Conservation (phyloP, 53 echinoderm and acorn worm genomes). For the Apostichopus leukothele region DNA sequence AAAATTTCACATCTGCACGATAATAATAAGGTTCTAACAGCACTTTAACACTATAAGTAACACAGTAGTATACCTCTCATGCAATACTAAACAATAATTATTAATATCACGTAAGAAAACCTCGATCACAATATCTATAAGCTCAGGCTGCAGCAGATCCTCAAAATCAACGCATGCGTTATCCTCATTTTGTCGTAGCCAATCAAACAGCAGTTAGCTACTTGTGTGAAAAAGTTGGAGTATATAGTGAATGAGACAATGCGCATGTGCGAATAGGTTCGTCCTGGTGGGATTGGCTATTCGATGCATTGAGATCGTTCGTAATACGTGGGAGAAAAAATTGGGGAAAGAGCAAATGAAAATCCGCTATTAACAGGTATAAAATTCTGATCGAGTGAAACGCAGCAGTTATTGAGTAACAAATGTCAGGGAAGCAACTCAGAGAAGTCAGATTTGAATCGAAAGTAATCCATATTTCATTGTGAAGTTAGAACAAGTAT, state of each 20-base stretch:
- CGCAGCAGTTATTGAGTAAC: slow-evolving; percentile 4
- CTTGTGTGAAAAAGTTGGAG: background rate
- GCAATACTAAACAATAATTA: no score
- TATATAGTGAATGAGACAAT: background rate
- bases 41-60: no score
- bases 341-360: background rate
- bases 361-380: slow-evolving; percentile 35
- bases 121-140: no score
- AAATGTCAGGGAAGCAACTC: slow-evolving; percentile 12
- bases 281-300: background rate
- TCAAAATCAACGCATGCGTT: background rate
- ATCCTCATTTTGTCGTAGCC: background rate
- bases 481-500: slow-evolving; percentile 4
- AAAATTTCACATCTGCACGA: no score
- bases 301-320: background rate
- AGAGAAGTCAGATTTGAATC: background rate
- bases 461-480: background rate
- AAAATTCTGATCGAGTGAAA: slow-evolving; percentile 19
- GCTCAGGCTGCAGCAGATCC: background rate
- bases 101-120: no score
- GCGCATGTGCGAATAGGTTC: background rate
- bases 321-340: background rate
- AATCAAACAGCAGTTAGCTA: background rate
- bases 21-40: no score
- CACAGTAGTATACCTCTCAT: no score